Evolutionary conservation across 2,113 vertebrate species (phyloP).

Genomic region (Phyllostomus hastatus): DNA sequence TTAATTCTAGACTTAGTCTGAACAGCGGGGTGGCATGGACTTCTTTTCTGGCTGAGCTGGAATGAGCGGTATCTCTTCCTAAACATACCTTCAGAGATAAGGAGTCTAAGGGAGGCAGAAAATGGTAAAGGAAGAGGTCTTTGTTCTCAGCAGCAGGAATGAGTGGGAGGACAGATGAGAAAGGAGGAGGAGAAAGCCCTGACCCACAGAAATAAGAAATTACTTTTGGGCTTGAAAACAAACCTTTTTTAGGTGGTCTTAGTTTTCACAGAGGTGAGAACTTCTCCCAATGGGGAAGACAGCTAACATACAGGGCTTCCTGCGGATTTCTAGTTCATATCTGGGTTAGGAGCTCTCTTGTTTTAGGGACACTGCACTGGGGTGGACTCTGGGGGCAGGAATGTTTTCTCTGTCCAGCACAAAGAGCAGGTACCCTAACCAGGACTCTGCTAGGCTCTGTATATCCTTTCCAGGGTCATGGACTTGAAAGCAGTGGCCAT

Average conservation of each 20-base stretch:
- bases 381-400: not conserved
- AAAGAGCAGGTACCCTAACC: not conserved
- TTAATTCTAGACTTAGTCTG: conserved; percentile 23
- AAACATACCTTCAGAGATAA: conserved; percentile 30
- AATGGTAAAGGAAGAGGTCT: not conserved
- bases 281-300: not conserved
- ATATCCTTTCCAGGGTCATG: not conserved
- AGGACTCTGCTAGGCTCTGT: not conserved
- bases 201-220: not conserved
- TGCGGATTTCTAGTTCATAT: not conserved
- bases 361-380: not conserved
- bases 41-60: conserved; percentile 31
- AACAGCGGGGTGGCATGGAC: not conserved
- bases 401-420: not conserved
- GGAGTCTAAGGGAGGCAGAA: conserved; percentile 6
- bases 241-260: not conserved
- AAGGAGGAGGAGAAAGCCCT: not conserved
- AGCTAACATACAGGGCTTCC: not conserved
- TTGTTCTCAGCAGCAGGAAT: not conserved
- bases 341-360: not conserved
- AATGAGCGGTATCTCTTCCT: conserved; percentile 13
- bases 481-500: not conserved
- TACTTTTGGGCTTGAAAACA: not conserved
- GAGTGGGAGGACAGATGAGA: not conserved
- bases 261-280: not conserved